Evolutionary conservation across 2,888 invertebrate species (phyloP).

Genomic region (Seira ritae): DNA sequence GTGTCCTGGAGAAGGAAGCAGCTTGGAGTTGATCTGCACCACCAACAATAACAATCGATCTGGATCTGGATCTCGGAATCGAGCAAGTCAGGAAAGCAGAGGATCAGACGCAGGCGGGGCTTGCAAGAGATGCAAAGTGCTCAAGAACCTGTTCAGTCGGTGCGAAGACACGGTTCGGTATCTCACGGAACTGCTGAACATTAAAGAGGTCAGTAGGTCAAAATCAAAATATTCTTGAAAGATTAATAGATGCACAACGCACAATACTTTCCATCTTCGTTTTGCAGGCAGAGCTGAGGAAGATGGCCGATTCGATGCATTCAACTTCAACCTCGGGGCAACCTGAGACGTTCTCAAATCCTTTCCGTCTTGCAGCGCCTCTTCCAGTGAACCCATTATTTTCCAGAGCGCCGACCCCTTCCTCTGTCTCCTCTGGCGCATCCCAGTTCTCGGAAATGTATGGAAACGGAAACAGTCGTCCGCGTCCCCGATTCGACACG

Average conservation of each 20-base stretch:
- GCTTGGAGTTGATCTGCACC: neutral
- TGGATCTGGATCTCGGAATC: no score
- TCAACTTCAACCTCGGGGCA: neutral
- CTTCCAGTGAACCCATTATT: neutral
- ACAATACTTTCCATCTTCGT: neutral
- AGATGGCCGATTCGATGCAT: no score
- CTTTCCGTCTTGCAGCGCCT: neutral
- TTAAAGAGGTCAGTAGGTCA: neutral
- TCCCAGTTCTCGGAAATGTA: neutral
- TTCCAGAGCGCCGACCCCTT: no score
- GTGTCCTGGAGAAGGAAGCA: neutral
- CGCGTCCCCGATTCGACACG: neutral
- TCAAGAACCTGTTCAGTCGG: neutral
- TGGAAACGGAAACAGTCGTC: neutral
- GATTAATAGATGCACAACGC: no score
- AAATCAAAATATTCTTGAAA: no score
- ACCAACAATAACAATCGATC: no score
- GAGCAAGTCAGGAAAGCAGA: no score
- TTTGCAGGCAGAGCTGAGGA: neutral
- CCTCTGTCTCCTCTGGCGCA: no score
- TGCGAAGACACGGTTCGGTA: neutral
- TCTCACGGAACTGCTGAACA: neutral
- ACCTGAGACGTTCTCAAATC: neutral
- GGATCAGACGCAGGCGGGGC: no score
- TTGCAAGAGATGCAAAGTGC: neutral